phyloP scores from a whole-genome alignment of 2,113 vertebrate genomes.

The Hippocampus barbouri region DNA sequence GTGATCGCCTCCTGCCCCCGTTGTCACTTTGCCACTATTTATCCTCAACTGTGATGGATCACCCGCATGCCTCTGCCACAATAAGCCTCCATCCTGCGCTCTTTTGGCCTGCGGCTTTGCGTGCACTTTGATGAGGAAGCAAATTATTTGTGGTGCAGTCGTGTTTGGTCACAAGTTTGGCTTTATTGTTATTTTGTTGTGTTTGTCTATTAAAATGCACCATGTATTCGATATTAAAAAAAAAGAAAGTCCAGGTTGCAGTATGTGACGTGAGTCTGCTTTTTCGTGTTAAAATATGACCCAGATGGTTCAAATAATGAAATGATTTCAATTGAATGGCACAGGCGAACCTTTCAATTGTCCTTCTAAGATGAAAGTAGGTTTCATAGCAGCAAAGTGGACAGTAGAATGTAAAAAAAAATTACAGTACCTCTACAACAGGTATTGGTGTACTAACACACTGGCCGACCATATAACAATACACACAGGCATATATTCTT shows the following conservation, averaged over 20 bases:
- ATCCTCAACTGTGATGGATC: constrained; percentile 18
- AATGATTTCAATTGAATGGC: background rate
- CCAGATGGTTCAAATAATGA: background rate
- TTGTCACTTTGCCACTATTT: constrained; percentile 53
- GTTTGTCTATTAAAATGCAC: background rate
- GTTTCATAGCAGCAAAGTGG: too few relatives aligned
- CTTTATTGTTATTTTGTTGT: background rate
- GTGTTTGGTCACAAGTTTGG: background rate
- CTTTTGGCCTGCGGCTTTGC: constrained; percentile 46
- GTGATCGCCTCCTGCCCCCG: constrained; percentile 38
- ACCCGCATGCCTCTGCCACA: constrained; percentile 48
- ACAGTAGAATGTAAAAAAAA: too few relatives aligned
- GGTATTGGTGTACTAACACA: too few relatives aligned
- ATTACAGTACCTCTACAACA: too few relatives aligned
- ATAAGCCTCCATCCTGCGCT: constrained; percentile 46
- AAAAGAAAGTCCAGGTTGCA: too few relatives aligned
- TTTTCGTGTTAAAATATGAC: background rate
- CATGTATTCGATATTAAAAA: background rate
- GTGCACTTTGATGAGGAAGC: constrained; percentile 45
- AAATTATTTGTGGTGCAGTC: constrained; percentile 32
- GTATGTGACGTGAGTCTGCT: too few relatives aligned
- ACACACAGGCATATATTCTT: too few relatives aligned
- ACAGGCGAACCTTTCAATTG: background rate
- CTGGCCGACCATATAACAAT: too few relatives aligned
- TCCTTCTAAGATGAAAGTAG: background rate